Evolutionary conservation across 1,140 invertebrate species (phyloP).

Genomic region (Drosophila pachea): DNA sequence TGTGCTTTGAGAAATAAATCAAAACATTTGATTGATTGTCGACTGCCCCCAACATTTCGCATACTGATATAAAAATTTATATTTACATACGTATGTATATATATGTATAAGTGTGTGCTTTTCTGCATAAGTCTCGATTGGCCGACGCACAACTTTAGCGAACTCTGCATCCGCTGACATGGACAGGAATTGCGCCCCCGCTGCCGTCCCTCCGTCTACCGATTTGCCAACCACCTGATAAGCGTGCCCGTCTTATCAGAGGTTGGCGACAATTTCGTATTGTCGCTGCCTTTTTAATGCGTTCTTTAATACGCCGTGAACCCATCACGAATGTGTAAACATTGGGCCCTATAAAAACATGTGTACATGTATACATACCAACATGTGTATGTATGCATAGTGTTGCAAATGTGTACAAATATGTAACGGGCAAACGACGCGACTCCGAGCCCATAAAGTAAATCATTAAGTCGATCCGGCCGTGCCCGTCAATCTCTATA

Average conservation of each 20-base stretch:
- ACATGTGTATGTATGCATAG: too few species aligned
- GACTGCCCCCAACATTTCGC: slow-evolving; percentile 27
- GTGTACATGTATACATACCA: too few species aligned
- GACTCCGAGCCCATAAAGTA: not conserved
- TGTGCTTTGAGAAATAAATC: slow-evolving; percentile 44
- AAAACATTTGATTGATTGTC: slow-evolving; percentile 47
- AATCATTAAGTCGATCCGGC: not conserved
- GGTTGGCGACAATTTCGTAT: slow-evolving; percentile 34
- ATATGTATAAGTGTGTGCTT: not conserved
- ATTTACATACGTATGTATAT: not conserved
- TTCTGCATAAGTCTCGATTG: not conserved
- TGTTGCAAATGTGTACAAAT: too few species aligned
- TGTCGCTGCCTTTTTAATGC: slow-evolving; percentile 19
- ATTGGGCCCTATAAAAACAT: too few species aligned
- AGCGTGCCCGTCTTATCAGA: slow-evolving; percentile 31
- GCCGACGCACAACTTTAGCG: slow-evolving; percentile 3
- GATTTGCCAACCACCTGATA: slow-evolving; percentile 25
- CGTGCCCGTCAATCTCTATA: too few species aligned
- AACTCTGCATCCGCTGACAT: slow-evolving; percentile 47
- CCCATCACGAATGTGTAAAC: too few species aligned
- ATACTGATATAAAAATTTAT: not conserved
- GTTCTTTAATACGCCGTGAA: too few species aligned
- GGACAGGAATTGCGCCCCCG: slow-evolving; percentile 12
- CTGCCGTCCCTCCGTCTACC: slow-evolving; percentile 39
- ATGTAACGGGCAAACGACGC: not conserved